These are phyloP conservation scores for Ennomos fuscantarius DNA, from an alignment of 2,888 invertebrate genomes.

Conservation along the genomic window DNA sequence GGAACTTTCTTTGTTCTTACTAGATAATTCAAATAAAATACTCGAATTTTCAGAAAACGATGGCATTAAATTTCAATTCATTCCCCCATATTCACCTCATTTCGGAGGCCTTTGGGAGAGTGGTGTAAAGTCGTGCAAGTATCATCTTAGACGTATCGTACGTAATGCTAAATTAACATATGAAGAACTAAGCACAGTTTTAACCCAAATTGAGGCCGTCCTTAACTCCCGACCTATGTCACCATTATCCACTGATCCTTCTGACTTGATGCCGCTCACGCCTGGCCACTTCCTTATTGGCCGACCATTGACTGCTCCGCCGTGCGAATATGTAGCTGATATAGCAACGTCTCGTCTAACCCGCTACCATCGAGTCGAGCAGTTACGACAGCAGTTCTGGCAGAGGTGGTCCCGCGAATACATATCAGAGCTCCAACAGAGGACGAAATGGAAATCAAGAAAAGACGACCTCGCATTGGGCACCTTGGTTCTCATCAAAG, in stretches of 20 bases:
- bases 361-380: slow-evolving; percentile 26
- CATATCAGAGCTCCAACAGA: slow-evolving; percentile 36
- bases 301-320: slow-evolving; percentile 27
- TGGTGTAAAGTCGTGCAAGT: slow-evolving; percentile 13
- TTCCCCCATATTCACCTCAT: slow-evolving; percentile 28
- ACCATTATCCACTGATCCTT: slow-evolving; percentile 39
- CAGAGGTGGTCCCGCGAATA: slow-evolving; percentile 37
- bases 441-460: slow-evolving; percentile 35
- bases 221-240: slow-evolving; percentile 42
- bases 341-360: slow-evolving; percentile 3
- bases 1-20: slow-evolving; percentile 32
- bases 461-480: slow-evolving; percentile 12
- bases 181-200: slow-evolving; percentile 39
- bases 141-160: slow-evolving; percentile 7
- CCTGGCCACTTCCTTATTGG: slow-evolving; percentile 51
- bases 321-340: slow-evolving; percentile 9
- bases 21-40: slow-evolving; percentile 3
- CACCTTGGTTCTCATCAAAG: slow-evolving; percentile 37
- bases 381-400: slow-evolving; percentile 31
- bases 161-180: slow-evolving; percentile 2
- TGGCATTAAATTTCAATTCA: slow-evolving; percentile 26
- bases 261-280: slow-evolving; percentile 42
- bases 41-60: slow-evolving; percentile 14
- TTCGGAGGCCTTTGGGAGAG: slow-evolving; percentile 27
- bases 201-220: slow-evolving; percentile 40